phyloP scores from a whole-genome alignment of 2,888 invertebrate genomes.

The Tubulanus polymorphus region DNA sequence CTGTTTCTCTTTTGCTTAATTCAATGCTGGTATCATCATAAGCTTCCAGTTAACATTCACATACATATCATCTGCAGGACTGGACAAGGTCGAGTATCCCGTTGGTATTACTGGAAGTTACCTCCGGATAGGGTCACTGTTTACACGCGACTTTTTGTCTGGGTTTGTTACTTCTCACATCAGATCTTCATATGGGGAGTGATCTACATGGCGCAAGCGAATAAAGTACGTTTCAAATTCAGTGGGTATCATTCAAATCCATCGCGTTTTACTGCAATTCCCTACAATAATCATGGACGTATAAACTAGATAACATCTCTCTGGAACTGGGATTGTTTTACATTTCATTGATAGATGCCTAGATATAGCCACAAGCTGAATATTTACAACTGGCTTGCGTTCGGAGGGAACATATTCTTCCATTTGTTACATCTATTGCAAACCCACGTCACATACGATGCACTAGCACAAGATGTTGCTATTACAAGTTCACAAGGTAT shows the following conservation, averaged over 20 bases:
- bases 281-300: too few relatives aligned
- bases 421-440: slow-evolving; percentile 24
- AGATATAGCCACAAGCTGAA: slow-evolving; percentile 8
- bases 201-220: slow-evolving; percentile 17
- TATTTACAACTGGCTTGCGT: slow-evolving; percentile 16
- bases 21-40: too few relatives aligned
- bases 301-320: too few relatives aligned
- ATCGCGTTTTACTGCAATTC: too few relatives aligned
- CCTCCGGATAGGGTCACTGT: slow-evolving; percentile 17
- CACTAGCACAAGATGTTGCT: slow-evolving; percentile 19
- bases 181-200: slow-evolving; percentile 19
- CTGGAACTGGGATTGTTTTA: too few relatives aligned
- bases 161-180: slow-evolving; percentile 21
- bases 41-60: too few relatives aligned
- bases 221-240: too few relatives aligned
- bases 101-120: slow-evolving; percentile 28
- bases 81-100: slow-evolving; percentile 13
- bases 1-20: too few relatives aligned
- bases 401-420: slow-evolving; percentile 22
- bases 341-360: too few relatives aligned
- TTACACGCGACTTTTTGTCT: slow-evolving; percentile 20
- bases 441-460: slow-evolving; percentile 26
- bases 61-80: too few relatives aligned
- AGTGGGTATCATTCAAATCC: too few relatives aligned
- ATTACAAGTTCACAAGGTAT: slow-evolving; percentile 21